Conservation (phyloP, 2,797 vertebrate genomes). For the Leontopithecus rosalia region DNA sequence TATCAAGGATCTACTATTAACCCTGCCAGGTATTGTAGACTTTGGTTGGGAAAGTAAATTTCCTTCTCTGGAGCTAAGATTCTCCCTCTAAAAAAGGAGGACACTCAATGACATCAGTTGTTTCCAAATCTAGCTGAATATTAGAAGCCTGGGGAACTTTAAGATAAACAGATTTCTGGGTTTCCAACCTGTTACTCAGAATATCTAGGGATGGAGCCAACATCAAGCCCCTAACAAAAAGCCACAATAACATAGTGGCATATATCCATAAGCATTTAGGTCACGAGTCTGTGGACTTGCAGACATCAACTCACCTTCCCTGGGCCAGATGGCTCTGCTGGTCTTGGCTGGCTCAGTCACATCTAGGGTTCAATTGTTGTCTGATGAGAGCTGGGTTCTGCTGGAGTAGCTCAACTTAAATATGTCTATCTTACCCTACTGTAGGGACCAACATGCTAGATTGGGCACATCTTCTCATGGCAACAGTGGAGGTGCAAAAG, state of each 20-base stretch:
- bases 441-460: background rate
- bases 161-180: background rate
- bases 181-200: background rate
- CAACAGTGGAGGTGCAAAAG: background rate
- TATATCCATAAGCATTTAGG: background rate
- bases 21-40: background rate
- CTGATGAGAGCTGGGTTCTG: background rate
- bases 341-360: background rate
- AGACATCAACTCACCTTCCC: background rate
- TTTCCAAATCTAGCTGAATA: background rate
- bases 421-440: fast-evolving
- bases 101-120: background rate
- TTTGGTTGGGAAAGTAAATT: background rate
- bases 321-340: background rate
- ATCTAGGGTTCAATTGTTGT: background rate
- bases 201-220: background rate
- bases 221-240: background rate
- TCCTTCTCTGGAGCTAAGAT: background rate
- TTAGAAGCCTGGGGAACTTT: background rate
- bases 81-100: background rate
- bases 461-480: background rate
- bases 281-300: background rate
- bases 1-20: background rate
- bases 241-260: background rate
- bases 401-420: background rate